Percentiles rank a stretch among this genome's conserved stretches.
phyloP scores from a whole-genome alignment of 1,140 invertebrate species.

The Aphaenogaster ashmeadi region DNA sequence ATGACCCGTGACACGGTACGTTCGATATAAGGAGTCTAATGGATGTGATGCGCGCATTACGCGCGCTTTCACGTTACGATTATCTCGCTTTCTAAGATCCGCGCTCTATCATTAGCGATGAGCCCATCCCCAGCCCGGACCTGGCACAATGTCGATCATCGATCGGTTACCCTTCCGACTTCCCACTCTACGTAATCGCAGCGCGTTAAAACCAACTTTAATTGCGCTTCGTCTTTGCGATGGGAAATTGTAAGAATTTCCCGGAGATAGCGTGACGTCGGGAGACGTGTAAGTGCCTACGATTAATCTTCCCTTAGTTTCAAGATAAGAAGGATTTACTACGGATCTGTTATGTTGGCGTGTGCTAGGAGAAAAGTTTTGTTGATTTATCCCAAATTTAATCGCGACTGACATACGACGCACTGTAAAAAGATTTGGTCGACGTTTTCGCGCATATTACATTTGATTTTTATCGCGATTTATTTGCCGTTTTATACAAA shows the following conservation, averaged over 20 bases:
- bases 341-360: constrained; percentile 42
- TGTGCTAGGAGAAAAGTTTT: constrained; percentile 56
- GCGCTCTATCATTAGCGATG: constrained; percentile 58
- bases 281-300: constrained; percentile 40
- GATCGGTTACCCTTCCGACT: constrained; percentile 16
- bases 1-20: constrained; percentile 44
- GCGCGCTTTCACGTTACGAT: constrained; percentile 58
- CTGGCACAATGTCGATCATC: constrained; percentile 43
- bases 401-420: constrained; percentile 23
- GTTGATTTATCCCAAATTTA: constrained; percentile 63
- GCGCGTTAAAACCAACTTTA: constrained; percentile 32
- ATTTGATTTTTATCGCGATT: background rate
- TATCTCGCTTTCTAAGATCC: constrained; percentile 64
- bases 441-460: background rate
- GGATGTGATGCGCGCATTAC: background rate
- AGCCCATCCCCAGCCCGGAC: background rate
- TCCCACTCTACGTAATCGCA: constrained; percentile 37
- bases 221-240: constrained; percentile 38
- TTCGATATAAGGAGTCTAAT: background rate
- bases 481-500: background rate
- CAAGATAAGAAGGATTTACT: constrained; percentile 73
- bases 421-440: constrained; percentile 1
- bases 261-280: constrained; percentile 31
- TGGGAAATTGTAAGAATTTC: constrained; percentile 56
- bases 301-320: constrained; percentile 68